Evolutionary conservation across 2,113 vertebrate genomes (phyloP).

Genomic region (Saimiri boliviensis): DNA sequence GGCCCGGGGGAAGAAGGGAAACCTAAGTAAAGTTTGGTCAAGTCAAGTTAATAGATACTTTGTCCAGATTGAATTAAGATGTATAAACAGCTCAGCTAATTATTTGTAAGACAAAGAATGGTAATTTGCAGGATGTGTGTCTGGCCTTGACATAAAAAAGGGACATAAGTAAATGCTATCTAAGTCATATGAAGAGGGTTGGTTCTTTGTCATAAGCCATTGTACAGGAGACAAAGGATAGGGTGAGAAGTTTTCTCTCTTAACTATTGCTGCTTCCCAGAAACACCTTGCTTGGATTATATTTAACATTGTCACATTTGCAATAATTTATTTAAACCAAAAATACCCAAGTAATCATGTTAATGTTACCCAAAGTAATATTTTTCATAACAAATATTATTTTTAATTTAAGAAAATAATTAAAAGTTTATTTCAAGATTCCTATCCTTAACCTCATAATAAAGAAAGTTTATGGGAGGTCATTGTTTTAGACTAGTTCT

Average conservation of each 20-base stretch:
- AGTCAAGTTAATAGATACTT: background rate
- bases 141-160: background rate
- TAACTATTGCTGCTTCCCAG: background rate
- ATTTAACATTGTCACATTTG: background rate
- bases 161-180: background rate
- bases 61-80: background rate
- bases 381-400: background rate
- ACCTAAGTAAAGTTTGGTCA: background rate
- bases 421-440: background rate
- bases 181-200: background rate
- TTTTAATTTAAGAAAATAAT: background rate
- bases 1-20: background rate
- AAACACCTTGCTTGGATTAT: background rate
- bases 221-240: background rate
- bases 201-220: background rate
- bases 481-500: no score
- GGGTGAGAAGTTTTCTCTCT: background rate
- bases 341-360: background rate
- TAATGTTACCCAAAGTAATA: background rate
- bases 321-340: background rate
- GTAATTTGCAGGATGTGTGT: background rate
- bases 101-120: background rate
- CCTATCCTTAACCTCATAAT: background rate
- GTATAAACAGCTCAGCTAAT: background rate
- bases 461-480: background rate